These are phyloP conservation scores for Drosophila jambulina DNA, from an alignment of 1,140 invertebrate species.

Conservation along the genomic window DNA sequence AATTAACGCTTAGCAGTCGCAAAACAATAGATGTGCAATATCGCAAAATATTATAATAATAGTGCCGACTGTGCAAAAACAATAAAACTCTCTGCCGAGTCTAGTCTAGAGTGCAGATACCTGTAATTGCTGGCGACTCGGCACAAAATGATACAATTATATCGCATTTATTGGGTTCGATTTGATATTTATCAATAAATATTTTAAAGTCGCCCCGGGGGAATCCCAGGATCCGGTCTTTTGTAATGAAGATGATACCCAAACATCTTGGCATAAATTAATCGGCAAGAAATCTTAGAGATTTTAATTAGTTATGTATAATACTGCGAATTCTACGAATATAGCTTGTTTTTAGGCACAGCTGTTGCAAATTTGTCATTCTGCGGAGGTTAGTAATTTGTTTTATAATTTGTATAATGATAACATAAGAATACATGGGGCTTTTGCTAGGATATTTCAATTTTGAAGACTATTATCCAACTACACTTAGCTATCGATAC, in stretches of 20 bases:
- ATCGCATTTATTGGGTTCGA: slow-evolving; percentile 1
- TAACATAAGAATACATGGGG: background rate
- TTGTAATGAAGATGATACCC: background rate
- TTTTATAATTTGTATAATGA: background rate
- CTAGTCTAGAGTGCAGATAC: background rate
- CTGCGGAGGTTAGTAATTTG: background rate
- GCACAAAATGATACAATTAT: slow-evolving; percentile 8
- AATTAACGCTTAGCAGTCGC: slow-evolving; percentile 28
- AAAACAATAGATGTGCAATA: slow-evolving; percentile 43
- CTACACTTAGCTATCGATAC: too few relatives aligned
- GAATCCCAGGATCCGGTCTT: background rate
- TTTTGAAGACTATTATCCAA: too few relatives aligned
- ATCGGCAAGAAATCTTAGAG: background rate
- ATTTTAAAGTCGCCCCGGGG: background rate
- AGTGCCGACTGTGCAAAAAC: slow-evolving; percentile 33
- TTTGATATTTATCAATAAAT: background rate
- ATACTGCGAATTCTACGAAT: background rate
- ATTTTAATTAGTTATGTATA: background rate
- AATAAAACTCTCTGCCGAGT: slow-evolving; percentile 9
- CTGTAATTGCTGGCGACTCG: slow-evolving; percentile 4
- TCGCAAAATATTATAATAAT: slow-evolving; percentile 39
- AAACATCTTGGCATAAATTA: background rate
- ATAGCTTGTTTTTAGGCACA: background rate
- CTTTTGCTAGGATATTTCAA: background rate
- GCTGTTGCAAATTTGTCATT: rapidly evolving